phyloP scores from a whole-genome alignment of 2,113 vertebrate genomes.

The Seriola dumerili region DNA sequence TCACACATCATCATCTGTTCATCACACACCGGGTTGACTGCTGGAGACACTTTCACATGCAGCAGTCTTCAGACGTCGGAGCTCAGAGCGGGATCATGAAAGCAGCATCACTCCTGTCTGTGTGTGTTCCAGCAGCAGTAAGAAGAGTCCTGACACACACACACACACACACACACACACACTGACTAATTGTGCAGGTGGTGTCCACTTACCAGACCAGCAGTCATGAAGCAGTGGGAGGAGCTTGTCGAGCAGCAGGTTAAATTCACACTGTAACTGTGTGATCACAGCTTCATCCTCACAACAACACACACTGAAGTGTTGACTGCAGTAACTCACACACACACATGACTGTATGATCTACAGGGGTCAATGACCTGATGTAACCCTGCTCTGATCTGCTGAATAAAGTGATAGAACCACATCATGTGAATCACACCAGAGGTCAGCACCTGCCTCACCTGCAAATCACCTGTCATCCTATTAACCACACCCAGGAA shows the following conservation, averaged over 20 bases:
- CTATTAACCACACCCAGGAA: too few relatives aligned
- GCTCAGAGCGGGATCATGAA: background rate
- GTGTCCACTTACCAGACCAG: conserved; percentile 56
- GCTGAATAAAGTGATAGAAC: too few relatives aligned
- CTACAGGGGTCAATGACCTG: too few relatives aligned
- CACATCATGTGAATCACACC: too few relatives aligned
- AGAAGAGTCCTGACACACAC: conserved; percentile 57
- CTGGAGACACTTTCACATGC: too few relatives aligned
- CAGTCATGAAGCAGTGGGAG: conserved; percentile 7
- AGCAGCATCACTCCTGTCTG: conserved; percentile 8
- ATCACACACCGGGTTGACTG: too few relatives aligned
- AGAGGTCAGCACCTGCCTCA: too few relatives aligned
- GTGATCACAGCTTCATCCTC: background rate
- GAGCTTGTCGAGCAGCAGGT: conserved; percentile 21
- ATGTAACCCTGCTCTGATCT: too few relatives aligned
- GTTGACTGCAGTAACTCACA: background rate
- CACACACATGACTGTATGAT: background rate
- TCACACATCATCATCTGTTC: too few relatives aligned
- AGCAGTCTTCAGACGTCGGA: background rate
- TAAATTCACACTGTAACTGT: background rate
- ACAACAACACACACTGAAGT: background rate
- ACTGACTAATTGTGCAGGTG: background rate
- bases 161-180: conserved; percentile 4
- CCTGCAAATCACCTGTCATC: too few relatives aligned
- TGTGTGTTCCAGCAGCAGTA: conserved; percentile 34